Evolutionary conservation across 2,113 vertebrate genomes (phyloP).

Genomic region (Narcine bancroftii): DNA sequence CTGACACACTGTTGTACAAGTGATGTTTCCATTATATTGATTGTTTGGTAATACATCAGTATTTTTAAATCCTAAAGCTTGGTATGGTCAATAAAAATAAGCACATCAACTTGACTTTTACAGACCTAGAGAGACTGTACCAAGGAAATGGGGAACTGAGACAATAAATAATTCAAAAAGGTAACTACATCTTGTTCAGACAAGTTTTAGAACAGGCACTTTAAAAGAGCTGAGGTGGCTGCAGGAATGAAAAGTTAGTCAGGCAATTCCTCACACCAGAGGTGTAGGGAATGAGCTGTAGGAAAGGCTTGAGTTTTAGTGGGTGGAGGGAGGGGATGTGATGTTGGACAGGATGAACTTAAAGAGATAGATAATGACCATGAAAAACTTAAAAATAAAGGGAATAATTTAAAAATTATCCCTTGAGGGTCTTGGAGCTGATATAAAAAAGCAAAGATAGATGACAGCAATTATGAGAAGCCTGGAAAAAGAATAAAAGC

Average conservation of each 20-base stretch:
- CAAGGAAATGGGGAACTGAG: background rate
- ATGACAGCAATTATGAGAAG: no score
- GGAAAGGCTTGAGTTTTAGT: background rate
- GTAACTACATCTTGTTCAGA: background rate
- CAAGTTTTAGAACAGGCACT: background rate
- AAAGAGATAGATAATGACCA: background rate
- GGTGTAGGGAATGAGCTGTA: background rate
- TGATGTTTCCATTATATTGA: background rate
- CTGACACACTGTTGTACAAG: background rate
- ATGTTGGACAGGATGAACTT: background rate
- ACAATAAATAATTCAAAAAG: background rate
- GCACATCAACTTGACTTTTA: background rate
- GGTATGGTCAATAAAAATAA: background rate
- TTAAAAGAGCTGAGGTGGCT: background rate
- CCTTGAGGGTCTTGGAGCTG: background rate
- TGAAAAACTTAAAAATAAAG: background rate
- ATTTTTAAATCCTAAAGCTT: background rate
- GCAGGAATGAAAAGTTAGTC: background rate
- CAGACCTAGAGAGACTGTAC: background rate
- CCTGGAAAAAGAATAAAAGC: no score
- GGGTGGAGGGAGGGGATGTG: background rate
- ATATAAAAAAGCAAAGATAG: background rate
- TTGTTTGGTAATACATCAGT: background rate
- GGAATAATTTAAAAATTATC: background rate
- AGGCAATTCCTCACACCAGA: background rate